phyloP scores from a whole-genome alignment of 2,888 invertebrate species.

The Cephalotes varians region DNA sequence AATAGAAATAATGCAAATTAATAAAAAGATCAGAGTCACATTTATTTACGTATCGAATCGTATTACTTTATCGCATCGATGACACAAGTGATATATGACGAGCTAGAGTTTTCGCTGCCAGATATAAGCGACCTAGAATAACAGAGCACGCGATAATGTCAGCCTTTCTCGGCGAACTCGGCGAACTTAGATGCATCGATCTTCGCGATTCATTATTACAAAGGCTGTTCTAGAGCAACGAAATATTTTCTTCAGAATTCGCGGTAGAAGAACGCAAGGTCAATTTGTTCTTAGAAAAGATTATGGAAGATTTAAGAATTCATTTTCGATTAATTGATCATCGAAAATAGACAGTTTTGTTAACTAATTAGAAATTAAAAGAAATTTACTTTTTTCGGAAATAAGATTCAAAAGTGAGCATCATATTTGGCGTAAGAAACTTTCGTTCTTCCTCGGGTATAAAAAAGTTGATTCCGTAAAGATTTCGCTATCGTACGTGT shows the following conservation, averaged over 20 bases:
- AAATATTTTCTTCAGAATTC: neutral
- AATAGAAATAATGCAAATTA: neutral
- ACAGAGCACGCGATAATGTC: constrained; percentile 56
- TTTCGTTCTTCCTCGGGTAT: neutral
- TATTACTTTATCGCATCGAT: constrained; percentile 7
- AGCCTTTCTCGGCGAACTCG: constrained; percentile 32
- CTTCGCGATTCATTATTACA: constrained; percentile 37
- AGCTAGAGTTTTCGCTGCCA: constrained; percentile 44
- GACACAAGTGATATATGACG: constrained; percentile 9
- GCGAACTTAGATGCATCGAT: constrained; percentile 8
- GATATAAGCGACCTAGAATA: constrained; percentile 69
- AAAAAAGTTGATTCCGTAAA: neutral
- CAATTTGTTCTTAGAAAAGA: neutral
- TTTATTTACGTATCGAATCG: neutral
- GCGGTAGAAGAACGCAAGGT: neutral
- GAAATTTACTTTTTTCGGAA: neutral
- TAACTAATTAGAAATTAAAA: neutral
- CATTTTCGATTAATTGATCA: neutral
- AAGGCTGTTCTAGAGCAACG: constrained; percentile 27
- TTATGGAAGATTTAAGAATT: constrained; percentile 4
- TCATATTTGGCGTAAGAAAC: too few species aligned
- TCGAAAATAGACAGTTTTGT: neutral
- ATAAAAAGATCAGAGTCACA: neutral
- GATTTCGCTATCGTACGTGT: neutral
- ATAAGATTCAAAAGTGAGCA: neutral